These are phyloP conservation scores for Penelope pileata DNA, from an alignment of 2,113 vertebrate species.

Conservation along the genomic window DNA sequence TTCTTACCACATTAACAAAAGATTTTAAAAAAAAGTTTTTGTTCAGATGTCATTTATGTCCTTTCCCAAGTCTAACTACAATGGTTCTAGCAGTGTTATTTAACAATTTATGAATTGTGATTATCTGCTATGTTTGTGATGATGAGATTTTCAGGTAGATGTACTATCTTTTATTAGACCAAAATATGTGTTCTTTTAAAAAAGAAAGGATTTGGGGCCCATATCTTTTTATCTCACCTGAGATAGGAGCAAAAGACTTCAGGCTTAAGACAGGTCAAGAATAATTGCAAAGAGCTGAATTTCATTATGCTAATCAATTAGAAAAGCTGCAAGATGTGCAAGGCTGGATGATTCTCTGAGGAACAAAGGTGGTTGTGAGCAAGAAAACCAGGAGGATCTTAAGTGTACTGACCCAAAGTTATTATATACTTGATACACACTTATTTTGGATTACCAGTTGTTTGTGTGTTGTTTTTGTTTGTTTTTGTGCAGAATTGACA, in stretches of 20 bases:
- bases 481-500: background rate
- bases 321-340: background rate
- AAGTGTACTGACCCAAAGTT: background rate
- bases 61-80: background rate
- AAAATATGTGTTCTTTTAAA: background rate
- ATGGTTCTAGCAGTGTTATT: background rate
- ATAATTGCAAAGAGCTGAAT: background rate
- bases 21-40: background rate
- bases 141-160: background rate
- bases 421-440: background rate
- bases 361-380: background rate
- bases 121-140: background rate
- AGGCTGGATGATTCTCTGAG: background rate
- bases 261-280: background rate
- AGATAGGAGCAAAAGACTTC: background rate
- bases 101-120: background rate
- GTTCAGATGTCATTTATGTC: background rate
- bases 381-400: background rate
- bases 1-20: background rate
- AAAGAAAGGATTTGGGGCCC: background rate
- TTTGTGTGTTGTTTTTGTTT: background rate
- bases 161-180: background rate
- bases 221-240: background rate
- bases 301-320: background rate
- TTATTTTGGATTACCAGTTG: background rate